phyloP scores from a whole-genome alignment of 2,797 vertebrate species.

The Atherinosoma microstoma region DNA sequence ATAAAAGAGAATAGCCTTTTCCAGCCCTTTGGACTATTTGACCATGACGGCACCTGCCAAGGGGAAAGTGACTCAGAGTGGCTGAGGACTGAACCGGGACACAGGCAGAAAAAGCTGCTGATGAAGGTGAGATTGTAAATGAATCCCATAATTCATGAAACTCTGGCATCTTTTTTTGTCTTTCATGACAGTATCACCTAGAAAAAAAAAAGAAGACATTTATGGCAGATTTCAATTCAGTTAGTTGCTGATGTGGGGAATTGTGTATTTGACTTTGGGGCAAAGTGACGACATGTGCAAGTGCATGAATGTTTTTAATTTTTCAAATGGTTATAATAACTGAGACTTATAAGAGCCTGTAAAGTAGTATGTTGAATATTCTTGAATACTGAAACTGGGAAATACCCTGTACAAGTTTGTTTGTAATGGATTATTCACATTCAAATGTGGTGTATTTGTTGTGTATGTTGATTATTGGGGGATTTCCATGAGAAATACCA shows the following conservation, averaged over 20 bases:
- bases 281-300: conserved; percentile 1
- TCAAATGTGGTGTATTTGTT: conserved; percentile 31
- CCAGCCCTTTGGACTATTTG: conserved; percentile 77
- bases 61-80: conserved; percentile 60
- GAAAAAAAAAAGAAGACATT: not conserved
- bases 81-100: conserved; percentile 61
- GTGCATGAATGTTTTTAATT: not conserved
- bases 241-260: conserved; percentile 17
- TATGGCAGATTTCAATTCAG: not conserved
- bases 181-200: conserved; percentile 9
- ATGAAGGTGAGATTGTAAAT: conserved; percentile 71
- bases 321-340: not conserved
- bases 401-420: conserved; percentile 24
- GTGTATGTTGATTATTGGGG: conserved; percentile 37
- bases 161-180: conserved; percentile 18
- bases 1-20: conserved; percentile 41
- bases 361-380: not conserved
- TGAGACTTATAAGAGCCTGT: not conserved
- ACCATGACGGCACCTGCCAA: conserved; percentile 84
- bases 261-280: conserved; percentile 10
- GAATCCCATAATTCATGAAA: conserved; percentile 13
- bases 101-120: conserved; percentile 47
- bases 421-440: conserved; percentile 16
- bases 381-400: conserved; percentile 8
- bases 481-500: conserved; percentile 30